Conservation (phyloP, 92 coral and sea anemone species). For the Palythoa grandiflora region DNA sequence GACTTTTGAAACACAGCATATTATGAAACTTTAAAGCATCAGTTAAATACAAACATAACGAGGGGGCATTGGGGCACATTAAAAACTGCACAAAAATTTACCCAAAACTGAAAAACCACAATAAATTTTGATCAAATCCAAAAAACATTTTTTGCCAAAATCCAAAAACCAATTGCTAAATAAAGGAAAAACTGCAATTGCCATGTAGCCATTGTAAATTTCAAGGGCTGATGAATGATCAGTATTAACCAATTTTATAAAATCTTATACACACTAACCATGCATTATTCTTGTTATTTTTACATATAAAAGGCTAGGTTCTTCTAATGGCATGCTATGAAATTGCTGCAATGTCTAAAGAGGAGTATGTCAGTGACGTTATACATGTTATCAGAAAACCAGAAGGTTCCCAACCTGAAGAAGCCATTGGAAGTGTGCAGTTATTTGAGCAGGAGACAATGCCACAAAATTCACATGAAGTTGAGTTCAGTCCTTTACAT, state of each 20-base stretch:
- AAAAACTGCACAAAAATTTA: no score
- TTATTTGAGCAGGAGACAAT: not conserved
- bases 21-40: no score
- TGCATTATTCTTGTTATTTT: not conserved
- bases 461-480: not conserved
- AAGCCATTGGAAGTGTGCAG: not conserved
- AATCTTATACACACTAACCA: not conserved
- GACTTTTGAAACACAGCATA: no score
- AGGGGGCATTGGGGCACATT: no score
- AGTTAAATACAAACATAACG: no score
- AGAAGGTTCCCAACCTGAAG: not conserved
- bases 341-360: constrained; percentile 34
- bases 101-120: no score
- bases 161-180: no score
- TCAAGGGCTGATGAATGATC: no score
- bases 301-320: not conserved
- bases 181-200: no score
- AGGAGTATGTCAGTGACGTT: constrained; percentile 3
- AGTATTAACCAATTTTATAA: not conserved
- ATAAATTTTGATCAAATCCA: no score
- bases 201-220: no score
- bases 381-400: constrained; percentile 25
- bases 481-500: constrained; percentile 14
- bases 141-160: no score
- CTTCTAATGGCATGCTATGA: constrained; percentile 23